Evolutionary conservation across 2,113 vertebrate species (phyloP), one percentile per base, ranked within the genome.

Genomic region (Coryphaenoides rupestris): DNA sequence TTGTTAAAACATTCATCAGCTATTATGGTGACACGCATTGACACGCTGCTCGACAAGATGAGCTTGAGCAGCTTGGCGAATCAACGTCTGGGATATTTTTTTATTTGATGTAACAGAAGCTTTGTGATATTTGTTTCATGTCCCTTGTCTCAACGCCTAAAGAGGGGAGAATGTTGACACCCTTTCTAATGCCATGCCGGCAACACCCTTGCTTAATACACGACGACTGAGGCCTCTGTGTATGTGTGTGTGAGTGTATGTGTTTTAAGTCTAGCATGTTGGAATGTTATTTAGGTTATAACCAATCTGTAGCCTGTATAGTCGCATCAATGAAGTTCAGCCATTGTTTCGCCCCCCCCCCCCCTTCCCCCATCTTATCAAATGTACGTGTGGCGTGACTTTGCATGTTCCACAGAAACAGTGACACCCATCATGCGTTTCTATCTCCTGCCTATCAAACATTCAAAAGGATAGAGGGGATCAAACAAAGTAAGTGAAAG

Each of bases 31-130:
- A 16, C 60, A 24, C 49, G 46, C 46, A 24, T 47, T 19, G 16
- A 19, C 26, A 68, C 23, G 47, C 46, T 71, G 66, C 49, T 68
- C 33, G n/a, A 1, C 47, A 58, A 69, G 66, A 70, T 66, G 76
- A 63, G 33, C 33, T 12, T 40, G 33, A 40, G 33, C 24, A 26
- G 24, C 24, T 26, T 6, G 6, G 24, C 24, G 6, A 26, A 26
- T 3, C 24, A 26, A 26, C 24, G 24, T 6, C 3, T 3, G 24
- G 24, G 6, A 26, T 33, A 74, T 75, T 58, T 60, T 33, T 15
- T 66, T 40, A 40, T 40, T 13, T 10, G 4, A 7, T 40, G 13
- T 40, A 12, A 40, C 33, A 40, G 33, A 7, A 40, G 33, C 33
- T 40, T 7, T 40, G 33, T 12, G 17, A 50, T 6, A 50, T 16